Base-by-base conservation (phyloP, 2,888 invertebrate species). In the Entomobrya proxima region DNA sequence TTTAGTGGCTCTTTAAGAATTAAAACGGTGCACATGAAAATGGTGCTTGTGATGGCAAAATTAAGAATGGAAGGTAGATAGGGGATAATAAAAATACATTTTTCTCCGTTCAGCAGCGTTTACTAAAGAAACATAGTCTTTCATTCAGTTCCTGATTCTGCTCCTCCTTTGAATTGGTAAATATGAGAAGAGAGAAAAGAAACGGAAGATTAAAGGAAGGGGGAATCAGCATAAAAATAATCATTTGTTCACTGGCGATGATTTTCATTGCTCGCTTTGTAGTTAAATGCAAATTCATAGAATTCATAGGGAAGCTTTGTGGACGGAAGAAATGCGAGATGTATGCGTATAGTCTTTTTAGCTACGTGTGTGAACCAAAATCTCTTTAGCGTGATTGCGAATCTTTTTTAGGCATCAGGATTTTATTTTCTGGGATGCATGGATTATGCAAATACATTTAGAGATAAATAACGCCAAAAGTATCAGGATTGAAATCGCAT, bases 161-260 rank as follows among this genome's bases (percentile, higher is more conserved):
- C 32, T 64, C 47, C 32, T 64, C 47, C 21, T 78, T 32, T 44
- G 78, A 78, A 78, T 64, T 37, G 9, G 21, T 69, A 2, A 18
- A 67, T 3, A n/a, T 61, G 37, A 27, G 24, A 18, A 37, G 37
- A 1, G 47, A 64, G 24, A 37, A 67, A 18, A 6, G 61, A 64
- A 18, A 61, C 24, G 24, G n/a, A n/a, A 37, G 64, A 64, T 78
- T 78, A 76, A 76, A 78, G 18, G 40, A 44, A n/a, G n/a, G n/a
- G n/a, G 64, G 77, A 78, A 78, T 78, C 61, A 61, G 64, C 77
- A 64, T 78, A 64, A 78, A 64, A 32, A 44, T 47, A 47, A 47
- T 40, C n/a, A n/a, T 47, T 50, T 47, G 15, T 44, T 77, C n/a
- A 24, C 24, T 24, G 24, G 24, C 7, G 44, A 40, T 21, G 4